Evolutionary conservation across 1,140 invertebrate species (phyloP), one percentile per base, ranked within the genome.

Genomic region (Polyergus mexicanus): DNA sequence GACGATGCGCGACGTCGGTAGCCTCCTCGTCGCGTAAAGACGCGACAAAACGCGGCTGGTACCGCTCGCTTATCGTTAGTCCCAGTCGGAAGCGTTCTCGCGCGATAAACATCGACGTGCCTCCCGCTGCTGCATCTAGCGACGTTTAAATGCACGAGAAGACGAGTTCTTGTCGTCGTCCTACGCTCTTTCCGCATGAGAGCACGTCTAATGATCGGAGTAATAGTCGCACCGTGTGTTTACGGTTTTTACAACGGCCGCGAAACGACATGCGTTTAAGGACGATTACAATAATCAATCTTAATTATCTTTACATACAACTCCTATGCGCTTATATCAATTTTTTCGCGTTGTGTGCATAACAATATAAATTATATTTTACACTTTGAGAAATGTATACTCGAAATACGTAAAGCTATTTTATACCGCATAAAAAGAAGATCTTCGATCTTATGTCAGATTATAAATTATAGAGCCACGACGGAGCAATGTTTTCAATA

Each of bases 21-120:
- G 81, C 74, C 81, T 32, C 72, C 28, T 88, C 85, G 90, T 87
- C 91, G 75, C 85, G 54, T 58, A 84, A 87, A 77, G 83, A 72
- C 63, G 84, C 66, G n/a, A 74, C 65, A 65, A 84, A 87, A 87
- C 74, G 81, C 44, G 72, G 81, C 81, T 76, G 81, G 81, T 77
- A 84, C 71, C 81, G 81, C 81, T 77, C 44, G 65, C 81, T 84
- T n/a, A n/a, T n/a, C n/a, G n/a, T n/a, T 84, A 84, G 81, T 74
- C 69, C 44, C 81, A 84, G 72, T 68, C 71, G 63, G 58, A 77
- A 75, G 74, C 58, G 58, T 77, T 84, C 41, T 76, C 72, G 69
- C 81, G 69, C 81, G 81, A 84, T 84, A 84, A 65, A 76, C 81
- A 84, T 75, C 74, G 81, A 77, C 72, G 81, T 69, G 51, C 62